Conservation (phyloP, 2,113 vertebrate species). For the Saimiri boliviensis region DNA sequence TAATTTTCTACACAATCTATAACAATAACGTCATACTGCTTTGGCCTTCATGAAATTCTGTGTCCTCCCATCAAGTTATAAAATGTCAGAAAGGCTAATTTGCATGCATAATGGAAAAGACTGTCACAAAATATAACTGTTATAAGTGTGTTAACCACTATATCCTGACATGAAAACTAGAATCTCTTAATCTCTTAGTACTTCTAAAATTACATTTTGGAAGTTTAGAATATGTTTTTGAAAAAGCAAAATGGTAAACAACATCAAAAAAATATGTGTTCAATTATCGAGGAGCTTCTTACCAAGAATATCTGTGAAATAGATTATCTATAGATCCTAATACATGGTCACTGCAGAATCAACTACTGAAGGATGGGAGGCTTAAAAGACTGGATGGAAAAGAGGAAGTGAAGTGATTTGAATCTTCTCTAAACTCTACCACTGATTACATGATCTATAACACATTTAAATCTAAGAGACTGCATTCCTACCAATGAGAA, state of each 20-base stretch:
- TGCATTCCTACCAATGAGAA: background rate
- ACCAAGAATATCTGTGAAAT: background rate
- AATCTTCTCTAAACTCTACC: background rate
- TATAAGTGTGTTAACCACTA: background rate
- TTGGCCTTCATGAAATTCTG: background rate
- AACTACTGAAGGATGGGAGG: background rate
- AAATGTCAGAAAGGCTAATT: background rate
- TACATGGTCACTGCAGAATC: background rate
- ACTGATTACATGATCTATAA: background rate
- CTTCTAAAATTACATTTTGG: background rate
- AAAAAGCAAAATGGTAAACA: background rate
- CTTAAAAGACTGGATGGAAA: background rate
- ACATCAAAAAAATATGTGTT: background rate
- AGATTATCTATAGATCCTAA: background rate
- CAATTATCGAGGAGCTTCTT: background rate
- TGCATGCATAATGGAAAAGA: background rate
- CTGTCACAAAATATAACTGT: background rate
- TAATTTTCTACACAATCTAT: background rate
- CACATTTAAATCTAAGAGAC: background rate
- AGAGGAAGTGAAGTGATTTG: background rate
- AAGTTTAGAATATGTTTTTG: background rate
- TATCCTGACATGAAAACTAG: background rate
- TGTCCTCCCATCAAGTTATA: background rate
- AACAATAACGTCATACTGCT: background rate
- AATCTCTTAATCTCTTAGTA: background rate